Percentiles rank a stretch among this genome's conserved stretches.
Evolutionary conservation across 2,797 vertebrate species (phyloP).

Genomic region (Sciaenops ocellatus): DNA sequence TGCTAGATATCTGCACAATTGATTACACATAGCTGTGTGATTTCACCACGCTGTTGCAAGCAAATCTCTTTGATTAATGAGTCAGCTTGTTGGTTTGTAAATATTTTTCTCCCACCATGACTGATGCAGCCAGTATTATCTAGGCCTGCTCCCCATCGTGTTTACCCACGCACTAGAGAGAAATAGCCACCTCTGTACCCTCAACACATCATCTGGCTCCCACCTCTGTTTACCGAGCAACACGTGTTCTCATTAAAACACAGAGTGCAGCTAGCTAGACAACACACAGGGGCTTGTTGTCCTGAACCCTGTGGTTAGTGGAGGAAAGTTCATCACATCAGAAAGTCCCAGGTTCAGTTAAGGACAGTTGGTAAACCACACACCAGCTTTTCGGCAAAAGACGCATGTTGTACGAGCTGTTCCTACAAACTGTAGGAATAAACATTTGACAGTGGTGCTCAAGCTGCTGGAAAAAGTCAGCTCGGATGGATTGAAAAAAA

Average conservation of each 20-base stretch:
- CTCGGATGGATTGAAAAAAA: slow-evolving; percentile 5
- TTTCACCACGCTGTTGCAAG: slow-evolving; percentile 20
- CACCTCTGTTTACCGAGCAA: slow-evolving; percentile 67
- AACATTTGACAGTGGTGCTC: not conserved
- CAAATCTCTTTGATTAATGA: slow-evolving; percentile 28
- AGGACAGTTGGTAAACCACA: slow-evolving; percentile 22
- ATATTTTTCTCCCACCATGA: slow-evolving; percentile 51
- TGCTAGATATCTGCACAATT: not conserved
- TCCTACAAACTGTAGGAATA: slow-evolving; percentile 1
- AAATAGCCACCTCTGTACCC: slow-evolving; percentile 41
- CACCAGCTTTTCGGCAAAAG: slow-evolving; percentile 4
- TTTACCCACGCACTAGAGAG: slow-evolving; percentile 49
- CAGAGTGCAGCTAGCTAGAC: slow-evolving; percentile 59
- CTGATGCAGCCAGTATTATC: slow-evolving; percentile 25
- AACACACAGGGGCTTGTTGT: slow-evolving; percentile 55
- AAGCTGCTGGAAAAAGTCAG: slow-evolving; percentile 2
- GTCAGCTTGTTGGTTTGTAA: slow-evolving; percentile 44
- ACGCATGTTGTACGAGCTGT: not conserved
- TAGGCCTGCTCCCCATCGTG: slow-evolving; percentile 36
- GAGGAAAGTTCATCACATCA: slow-evolving; percentile 60
- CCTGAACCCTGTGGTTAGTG: slow-evolving; percentile 52
- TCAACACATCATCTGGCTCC: slow-evolving; percentile 57
- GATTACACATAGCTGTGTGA: not conserved
- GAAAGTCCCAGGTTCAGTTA: slow-evolving; percentile 26
- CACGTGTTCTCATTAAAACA: slow-evolving; percentile 73